Evolutionary conservation across 2,113 vertebrate genomes (phyloP).

Genomic region (Myrmecobius fasciatus): DNA sequence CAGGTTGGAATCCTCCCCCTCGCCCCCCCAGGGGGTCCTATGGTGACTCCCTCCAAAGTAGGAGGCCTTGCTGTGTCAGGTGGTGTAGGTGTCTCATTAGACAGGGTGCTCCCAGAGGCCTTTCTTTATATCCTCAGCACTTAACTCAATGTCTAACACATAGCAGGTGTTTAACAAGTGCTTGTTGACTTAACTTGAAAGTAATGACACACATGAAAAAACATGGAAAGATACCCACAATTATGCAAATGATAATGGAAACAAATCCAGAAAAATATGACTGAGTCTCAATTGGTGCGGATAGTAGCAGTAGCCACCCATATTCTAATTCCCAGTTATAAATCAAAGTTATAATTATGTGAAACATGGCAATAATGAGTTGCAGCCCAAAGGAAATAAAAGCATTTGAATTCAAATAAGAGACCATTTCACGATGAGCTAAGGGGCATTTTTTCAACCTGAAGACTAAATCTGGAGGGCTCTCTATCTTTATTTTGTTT

Average conservation of each 20-base stretch:
- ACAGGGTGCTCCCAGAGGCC: background rate
- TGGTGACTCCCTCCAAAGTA: no score
- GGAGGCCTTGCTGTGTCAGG: no score
- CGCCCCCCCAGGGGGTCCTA: no score
- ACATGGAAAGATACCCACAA: background rate
- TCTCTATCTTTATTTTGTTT: background rate
- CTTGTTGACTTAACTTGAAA: background rate
- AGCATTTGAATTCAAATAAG: background rate
- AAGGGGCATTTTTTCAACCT: background rate
- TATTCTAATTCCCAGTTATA: background rate
- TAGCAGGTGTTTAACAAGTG: background rate
- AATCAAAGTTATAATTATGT: background rate
- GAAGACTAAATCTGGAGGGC: background rate
- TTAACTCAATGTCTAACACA: background rate
- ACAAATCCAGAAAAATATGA: background rate
- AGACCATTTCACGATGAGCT: background rate
- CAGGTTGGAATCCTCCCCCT: no score
- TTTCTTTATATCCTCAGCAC: background rate
- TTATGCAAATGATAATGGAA: background rate
- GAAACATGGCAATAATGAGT: background rate
- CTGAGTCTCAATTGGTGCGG: background rate
- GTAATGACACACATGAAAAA: background rate
- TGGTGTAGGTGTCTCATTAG: background rate
- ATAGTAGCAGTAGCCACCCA: background rate
- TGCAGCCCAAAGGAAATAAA: background rate